Conservation (phyloP, 2,888 invertebrate species). For the Eutolmus rufibarbis region DNA sequence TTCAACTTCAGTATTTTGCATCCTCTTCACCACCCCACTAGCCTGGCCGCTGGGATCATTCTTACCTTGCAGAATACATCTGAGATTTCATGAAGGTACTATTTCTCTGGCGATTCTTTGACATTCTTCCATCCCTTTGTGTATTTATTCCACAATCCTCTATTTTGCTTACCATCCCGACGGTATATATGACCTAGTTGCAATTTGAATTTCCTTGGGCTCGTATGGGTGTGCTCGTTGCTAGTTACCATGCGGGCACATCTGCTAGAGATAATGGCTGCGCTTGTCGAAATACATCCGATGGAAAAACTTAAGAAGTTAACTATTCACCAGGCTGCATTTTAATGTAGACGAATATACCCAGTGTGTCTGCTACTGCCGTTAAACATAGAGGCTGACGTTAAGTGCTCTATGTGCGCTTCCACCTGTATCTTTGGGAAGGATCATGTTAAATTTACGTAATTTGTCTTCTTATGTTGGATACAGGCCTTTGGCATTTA, state of each 20-base stretch:
- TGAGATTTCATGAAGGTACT: constrained; percentile 2
- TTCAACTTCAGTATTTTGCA: constrained; percentile 10
- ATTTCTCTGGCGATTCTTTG: neutral
- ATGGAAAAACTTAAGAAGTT: neutral
- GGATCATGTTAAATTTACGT: neutral
- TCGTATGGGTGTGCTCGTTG: neutral
- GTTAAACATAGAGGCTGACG: neutral
- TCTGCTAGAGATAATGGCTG: neutral
- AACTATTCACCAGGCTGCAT: neutral
- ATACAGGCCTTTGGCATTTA: neutral
- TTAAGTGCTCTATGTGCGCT: neutral
- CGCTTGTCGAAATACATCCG: neutral
- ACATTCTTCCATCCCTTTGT: neutral
- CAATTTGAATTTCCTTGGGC: neutral
- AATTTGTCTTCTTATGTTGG: neutral
- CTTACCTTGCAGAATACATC: neutral
- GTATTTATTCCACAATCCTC: constrained; percentile 15
- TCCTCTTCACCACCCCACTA: neutral
- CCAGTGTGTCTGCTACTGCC: neutral
- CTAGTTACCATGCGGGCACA: neutral
- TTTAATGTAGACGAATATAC: neutral
- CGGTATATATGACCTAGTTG: neutral
- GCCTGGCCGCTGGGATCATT: neutral
- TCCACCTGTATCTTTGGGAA: neutral
- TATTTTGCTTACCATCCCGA: neutral